phyloP scores from a whole-genome alignment of 2,888 invertebrate species.

The Operophtera brumata region DNA sequence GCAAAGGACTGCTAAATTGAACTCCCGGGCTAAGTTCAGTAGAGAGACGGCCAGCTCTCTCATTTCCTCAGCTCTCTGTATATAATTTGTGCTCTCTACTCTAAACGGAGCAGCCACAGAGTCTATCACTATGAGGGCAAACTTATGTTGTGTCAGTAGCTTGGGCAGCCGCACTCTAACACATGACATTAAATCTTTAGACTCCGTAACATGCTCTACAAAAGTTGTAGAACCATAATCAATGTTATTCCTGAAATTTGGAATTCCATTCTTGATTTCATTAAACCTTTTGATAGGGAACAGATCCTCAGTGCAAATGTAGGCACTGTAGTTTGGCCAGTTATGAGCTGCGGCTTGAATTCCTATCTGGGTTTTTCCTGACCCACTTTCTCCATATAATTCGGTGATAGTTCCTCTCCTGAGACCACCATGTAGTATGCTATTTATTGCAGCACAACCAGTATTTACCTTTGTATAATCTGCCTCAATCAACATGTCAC shows the following conservation, averaged over 20 bases:
- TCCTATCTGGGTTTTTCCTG: constrained; percentile 91
- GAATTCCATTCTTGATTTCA: constrained; percentile 52
- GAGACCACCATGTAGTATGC: constrained; percentile 84
- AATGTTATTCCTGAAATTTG: constrained; percentile 32
- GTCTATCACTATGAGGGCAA: constrained; percentile 63
- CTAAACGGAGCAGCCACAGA: constrained; percentile 74
- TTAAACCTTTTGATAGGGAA: constrained; percentile 76
- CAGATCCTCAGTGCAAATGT: constrained; percentile 88
- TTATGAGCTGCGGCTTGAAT: constrained; percentile 85
- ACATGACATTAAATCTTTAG: constrained; percentile 62
- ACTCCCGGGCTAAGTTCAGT: constrained; percentile 52
- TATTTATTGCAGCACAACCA: constrained; percentile 83
- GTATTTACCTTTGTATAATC: constrained; percentile 51
- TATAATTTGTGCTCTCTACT: constrained; percentile 63
- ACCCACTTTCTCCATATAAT: constrained; percentile 89
- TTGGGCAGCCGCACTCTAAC: constrained; percentile 61
- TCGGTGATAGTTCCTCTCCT: constrained; percentile 85
- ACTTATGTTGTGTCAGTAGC: constrained; percentile 48
- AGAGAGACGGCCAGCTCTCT: constrained; percentile 62
- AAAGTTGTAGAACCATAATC: constrained; percentile 62
- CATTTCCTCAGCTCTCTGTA: constrained; percentile 69
- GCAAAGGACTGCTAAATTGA: constrained; percentile 63
- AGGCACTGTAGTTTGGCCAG: constrained; percentile 82
- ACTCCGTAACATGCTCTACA: constrained; percentile 70
- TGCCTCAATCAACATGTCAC: constrained; percentile 40